Conservation (phyloP, 2,888 invertebrate species). For the Lithophane socia region DNA sequence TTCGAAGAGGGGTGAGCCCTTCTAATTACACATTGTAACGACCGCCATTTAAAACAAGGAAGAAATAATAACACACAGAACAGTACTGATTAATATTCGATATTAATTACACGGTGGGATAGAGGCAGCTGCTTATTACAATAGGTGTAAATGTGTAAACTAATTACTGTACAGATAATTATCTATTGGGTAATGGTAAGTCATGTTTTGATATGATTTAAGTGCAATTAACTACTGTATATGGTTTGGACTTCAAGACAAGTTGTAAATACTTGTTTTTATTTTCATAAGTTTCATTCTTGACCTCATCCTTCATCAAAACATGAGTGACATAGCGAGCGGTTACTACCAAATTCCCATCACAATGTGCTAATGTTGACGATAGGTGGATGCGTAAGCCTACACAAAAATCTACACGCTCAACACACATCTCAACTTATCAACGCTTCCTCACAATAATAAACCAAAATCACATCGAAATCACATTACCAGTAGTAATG, state of each 20-base stretch:
- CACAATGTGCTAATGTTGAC: not conserved
- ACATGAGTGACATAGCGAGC: not conserved
- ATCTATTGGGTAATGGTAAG: constrained; percentile 28
- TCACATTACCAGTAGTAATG: constrained; percentile 61
- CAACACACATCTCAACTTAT: constrained; percentile 15
- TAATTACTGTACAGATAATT: constrained; percentile 41
- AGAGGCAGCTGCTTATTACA: constrained; percentile 58
- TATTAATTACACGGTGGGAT: constrained; percentile 60
- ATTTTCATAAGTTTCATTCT: no score
- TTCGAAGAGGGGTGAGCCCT: constrained; percentile 46
- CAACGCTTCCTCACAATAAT: constrained; percentile 35
- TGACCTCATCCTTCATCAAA: not conserved
- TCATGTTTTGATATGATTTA: constrained; percentile 19
- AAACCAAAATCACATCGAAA: constrained; percentile 44
- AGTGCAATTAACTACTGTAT: not conserved
- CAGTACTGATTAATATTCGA: constrained; percentile 60
- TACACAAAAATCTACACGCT: constrained; percentile 15
- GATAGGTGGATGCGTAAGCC: not conserved
- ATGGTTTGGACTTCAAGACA: not conserved
- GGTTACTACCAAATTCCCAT: constrained; percentile 23
- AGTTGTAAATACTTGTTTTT: not conserved
- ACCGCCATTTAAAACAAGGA: constrained; percentile 50
- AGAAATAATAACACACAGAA: constrained; percentile 51
- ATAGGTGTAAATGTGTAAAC: constrained; percentile 64
- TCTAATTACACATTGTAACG: constrained; percentile 61